Conservation (phyloP, 92 coral and sea anemone genomes). For the Paragorgia papillata region DNA sequence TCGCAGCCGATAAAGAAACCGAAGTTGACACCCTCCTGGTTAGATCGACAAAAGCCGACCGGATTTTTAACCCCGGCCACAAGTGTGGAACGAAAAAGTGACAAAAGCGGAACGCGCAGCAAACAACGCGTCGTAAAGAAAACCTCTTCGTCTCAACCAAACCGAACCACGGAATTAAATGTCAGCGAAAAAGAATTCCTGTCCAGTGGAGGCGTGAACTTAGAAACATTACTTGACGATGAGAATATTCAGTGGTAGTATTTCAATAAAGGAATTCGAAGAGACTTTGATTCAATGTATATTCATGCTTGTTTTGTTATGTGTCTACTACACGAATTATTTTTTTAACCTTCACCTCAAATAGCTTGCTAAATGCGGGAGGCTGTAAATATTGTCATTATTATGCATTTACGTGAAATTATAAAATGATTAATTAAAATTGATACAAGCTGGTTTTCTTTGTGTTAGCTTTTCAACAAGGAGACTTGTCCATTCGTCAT, state of each 20-base stretch:
- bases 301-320: too few species aligned
- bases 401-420: too few species aligned
- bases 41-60: background rate
- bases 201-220: conserved; percentile 17
- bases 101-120: background rate
- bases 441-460: too few species aligned
- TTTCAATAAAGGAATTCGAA: background rate
- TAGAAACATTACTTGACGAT: conserved; percentile 41
- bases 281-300: too few species aligned
- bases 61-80: conserved; percentile 22
- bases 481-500: too few species aligned
- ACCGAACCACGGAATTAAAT: conserved; percentile 24
- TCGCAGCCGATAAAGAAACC: background rate
- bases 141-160: conserved; percentile 4
- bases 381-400: too few species aligned
- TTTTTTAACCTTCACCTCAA: too few species aligned
- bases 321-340: too few species aligned
- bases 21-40: background rate
- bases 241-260: conserved; percentile 42
- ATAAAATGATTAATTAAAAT: too few species aligned
- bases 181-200: conserved; percentile 43
- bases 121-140: background rate
- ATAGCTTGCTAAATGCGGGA: too few species aligned
- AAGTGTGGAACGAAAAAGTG: background rate
- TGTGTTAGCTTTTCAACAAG: too few species aligned